phyloP scores from a whole-genome alignment of 2,888 invertebrate species.

The Erannis defoliaria region DNA sequence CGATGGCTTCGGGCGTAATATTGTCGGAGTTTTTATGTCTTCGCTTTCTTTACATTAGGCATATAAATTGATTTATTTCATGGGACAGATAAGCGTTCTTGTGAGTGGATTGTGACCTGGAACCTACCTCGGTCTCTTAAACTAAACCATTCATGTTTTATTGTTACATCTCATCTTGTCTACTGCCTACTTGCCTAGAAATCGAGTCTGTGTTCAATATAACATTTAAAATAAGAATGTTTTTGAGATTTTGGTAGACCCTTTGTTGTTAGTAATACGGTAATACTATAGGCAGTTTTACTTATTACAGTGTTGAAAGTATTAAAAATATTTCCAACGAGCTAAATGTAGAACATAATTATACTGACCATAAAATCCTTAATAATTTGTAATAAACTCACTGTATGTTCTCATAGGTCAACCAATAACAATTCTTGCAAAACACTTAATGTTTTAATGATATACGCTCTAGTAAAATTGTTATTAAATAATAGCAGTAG shows the following conservation, averaged over 20 bases:
- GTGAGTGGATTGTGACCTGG: conserved; percentile 48
- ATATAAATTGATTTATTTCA: conserved; percentile 56
- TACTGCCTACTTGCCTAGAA: no score
- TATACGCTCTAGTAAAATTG: neutral
- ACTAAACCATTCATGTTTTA: no score
- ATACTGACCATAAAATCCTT: conserved; percentile 35
- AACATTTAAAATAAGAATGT: no score
- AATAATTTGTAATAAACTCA: conserved; percentile 30
- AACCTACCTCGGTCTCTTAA: no score
- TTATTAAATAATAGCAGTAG: neutral
- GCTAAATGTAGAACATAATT: conserved; percentile 34
- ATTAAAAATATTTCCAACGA: conserved; percentile 18
- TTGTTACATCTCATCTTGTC: no score
- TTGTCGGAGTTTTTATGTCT: conserved; percentile 57
- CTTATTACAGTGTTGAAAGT: conserved; percentile 32
- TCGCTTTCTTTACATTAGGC: conserved; percentile 49
- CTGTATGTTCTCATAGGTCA: conserved; percentile 4
- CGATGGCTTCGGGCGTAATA: conserved; percentile 57
- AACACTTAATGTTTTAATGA: conserved; percentile 3
- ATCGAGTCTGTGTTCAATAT: no score
- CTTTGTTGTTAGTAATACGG: conserved; percentile 38
- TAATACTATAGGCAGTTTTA: conserved; percentile 40
- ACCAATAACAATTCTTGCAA: conserved; percentile 11
- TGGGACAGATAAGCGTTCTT: conserved; percentile 45
- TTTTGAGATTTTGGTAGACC: no score